phyloP scores from a whole-genome alignment of 2,888 invertebrate genomes.

The Campaea margaritaria region DNA sequence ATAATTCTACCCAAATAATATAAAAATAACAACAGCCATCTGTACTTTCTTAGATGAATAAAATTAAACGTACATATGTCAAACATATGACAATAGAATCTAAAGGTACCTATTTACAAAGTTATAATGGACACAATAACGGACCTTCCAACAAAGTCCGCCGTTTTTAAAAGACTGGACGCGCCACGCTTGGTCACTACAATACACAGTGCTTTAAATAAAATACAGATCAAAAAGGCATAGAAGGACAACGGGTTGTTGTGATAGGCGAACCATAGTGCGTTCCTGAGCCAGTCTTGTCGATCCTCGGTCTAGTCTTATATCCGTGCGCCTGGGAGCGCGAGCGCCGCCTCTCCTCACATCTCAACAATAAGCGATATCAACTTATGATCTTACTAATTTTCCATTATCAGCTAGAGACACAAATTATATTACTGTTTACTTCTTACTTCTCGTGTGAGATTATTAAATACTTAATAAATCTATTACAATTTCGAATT shows the following conservation, averaged over 20 bases:
- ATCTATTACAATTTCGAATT: constrained; percentile 83
- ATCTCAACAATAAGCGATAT: constrained; percentile 70
- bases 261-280: constrained; percentile 49
- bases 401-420: constrained; percentile 82
- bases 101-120: constrained; percentile 82
- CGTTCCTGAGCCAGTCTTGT: constrained; percentile 41
- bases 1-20: constrained; percentile 85
- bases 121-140: constrained; percentile 67
- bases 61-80: constrained; percentile 84
- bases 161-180: constrained; percentile 70
- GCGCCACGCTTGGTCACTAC: constrained; percentile 77
- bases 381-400: constrained; percentile 80
- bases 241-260: constrained; percentile 58
- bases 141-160: constrained; percentile 60
- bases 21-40: constrained; percentile 86
- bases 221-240: constrained; percentile 61
- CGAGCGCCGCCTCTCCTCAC: constrained; percentile 57
- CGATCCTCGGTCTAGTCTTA: constrained; percentile 32
- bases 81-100: constrained; percentile 84
- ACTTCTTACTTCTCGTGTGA: constrained; percentile 79
- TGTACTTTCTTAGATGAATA: constrained; percentile 85
- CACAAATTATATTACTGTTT: constrained; percentile 84
- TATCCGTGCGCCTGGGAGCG: constrained; percentile 41
- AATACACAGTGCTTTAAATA: constrained; percentile 65
- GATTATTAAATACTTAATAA: constrained; percentile 82